Conservation (phyloP, 2,113 vertebrate genomes). For the Gavia stellata region DNA sequence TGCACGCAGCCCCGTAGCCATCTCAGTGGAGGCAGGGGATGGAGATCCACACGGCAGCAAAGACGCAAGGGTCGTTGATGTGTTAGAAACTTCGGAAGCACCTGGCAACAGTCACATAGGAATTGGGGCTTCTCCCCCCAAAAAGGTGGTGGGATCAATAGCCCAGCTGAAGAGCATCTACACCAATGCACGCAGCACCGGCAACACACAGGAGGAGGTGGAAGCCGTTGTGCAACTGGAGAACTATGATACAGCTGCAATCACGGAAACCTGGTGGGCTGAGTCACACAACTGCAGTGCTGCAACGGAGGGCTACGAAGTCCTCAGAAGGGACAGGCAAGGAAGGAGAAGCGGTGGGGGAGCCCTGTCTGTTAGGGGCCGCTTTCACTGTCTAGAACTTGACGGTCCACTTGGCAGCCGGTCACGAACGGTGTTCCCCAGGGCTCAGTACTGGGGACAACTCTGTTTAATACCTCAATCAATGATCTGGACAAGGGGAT, state of each 20-base stretch:
- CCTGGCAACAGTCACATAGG: accelerated
- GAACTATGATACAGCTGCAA: accelerated
- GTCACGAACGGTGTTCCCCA: neutral
- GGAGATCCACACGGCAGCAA: neutral
- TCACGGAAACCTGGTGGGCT: accelerated
- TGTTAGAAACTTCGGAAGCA: accelerated
- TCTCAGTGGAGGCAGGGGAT: accelerated
- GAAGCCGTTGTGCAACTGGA: neutral
- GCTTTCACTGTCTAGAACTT: neutral
- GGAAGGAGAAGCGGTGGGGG: neutral
- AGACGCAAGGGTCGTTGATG: neutral
- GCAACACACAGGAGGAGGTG: neutral
- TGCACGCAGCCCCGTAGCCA: neutral
- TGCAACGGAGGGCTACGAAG: accelerated
- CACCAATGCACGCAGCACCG: accelerated
- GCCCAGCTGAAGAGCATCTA: neutral
- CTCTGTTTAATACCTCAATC: neutral
- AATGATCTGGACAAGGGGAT: accelerated
- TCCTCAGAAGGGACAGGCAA: neutral
- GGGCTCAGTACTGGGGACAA: accelerated
- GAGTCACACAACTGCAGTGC: accelerated
- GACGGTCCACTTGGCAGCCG: accelerated
- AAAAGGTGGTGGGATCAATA: neutral
- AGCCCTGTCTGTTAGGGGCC: accelerated
- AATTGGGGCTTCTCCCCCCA: neutral